phyloP scores from a whole-genome alignment of 2,888 invertebrate species.

The Drosophila rellima region DNA sequence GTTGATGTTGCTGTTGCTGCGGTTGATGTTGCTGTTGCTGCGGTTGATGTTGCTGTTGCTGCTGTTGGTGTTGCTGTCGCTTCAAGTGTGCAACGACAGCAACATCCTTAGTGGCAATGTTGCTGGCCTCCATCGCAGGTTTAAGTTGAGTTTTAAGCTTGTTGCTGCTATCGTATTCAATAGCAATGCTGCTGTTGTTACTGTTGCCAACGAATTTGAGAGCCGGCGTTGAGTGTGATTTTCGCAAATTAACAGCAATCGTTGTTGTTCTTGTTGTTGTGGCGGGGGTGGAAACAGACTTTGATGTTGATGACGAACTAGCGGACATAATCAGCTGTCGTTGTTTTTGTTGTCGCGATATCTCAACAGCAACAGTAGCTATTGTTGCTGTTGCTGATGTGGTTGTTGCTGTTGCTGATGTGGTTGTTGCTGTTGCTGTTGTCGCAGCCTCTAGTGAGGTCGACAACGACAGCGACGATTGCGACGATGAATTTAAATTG shows the following conservation, averaged over 20 bases:
- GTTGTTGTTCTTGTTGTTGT: slow-evolving; percentile 22
- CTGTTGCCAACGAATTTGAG: slow-evolving; percentile 49
- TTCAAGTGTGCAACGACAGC: slow-evolving; percentile 50
- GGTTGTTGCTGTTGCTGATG: slow-evolving; percentile 27
- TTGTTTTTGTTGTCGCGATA: slow-evolving; percentile 50
- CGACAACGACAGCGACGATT: slow-evolving; percentile 44
- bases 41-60: slow-evolving; percentile 41
- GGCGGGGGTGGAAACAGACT: slow-evolving; percentile 37
- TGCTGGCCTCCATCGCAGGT: slow-evolving; percentile 48
- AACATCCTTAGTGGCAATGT: slow-evolving; percentile 48
- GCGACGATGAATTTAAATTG: slow-evolving; percentile 76
- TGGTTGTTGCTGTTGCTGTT: slow-evolving; percentile 17
- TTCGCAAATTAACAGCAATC: slow-evolving; percentile 57
- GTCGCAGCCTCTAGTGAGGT: slow-evolving; percentile 61
- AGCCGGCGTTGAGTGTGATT: slow-evolving; percentile 75
- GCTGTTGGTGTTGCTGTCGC: slow-evolving; percentile 54
- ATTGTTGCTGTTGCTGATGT: slow-evolving; percentile 18
- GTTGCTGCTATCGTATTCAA: slow-evolving; percentile 17
- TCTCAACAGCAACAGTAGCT: slow-evolving; percentile 50
- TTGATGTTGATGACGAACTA: slow-evolving; percentile 35
- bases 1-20: slow-evolving; percentile 42
- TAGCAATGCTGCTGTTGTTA: slow-evolving; percentile 34
- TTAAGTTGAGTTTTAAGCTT: slow-evolving; percentile 28
- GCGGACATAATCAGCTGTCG: slow-evolving; percentile 65
- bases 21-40: slow-evolving; percentile 49